A percentile compares a stretch with the other conserved stretches of the same genome.
These are phyloP conservation scores for Pollenia labialis DNA, from an alignment of 2,888 invertebrate species.

Conservation along the genomic window DNA sequence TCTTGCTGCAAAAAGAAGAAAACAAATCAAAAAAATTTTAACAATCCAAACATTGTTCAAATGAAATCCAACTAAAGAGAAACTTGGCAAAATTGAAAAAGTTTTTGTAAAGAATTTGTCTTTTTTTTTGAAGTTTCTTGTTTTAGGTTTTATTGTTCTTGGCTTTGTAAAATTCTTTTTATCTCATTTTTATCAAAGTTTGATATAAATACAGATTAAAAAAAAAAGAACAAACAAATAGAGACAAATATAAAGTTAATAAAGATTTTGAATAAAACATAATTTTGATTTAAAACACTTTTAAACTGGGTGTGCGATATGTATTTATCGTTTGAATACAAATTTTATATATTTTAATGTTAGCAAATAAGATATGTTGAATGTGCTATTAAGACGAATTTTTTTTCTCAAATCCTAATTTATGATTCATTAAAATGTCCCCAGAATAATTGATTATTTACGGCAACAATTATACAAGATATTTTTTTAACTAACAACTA, in stretches of 20 bases:
- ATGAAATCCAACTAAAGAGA: constrained; percentile 55
- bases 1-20: constrained; percentile 2
- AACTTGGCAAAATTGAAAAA: constrained; percentile 71
- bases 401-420: too few species aligned
- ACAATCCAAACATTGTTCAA: constrained; percentile 42
- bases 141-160: constrained; percentile 39
- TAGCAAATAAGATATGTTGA: too few species aligned
- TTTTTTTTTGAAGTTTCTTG: constrained; percentile 58
- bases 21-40: neutral
- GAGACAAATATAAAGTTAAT: constrained; percentile 24
- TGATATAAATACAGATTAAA: neutral
- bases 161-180: constrained; percentile 10
- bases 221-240: constrained; percentile 19
- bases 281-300: too few species aligned
- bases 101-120: constrained; percentile 68
- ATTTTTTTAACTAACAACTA: too few species aligned
- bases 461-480: too few species aligned
- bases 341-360: too few species aligned
- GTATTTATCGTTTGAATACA: too few species aligned
- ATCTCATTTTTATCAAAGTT: constrained; percentile 43
- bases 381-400: too few species aligned
- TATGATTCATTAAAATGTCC: too few species aligned
- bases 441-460: too few species aligned
- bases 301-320: too few species aligned
- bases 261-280: constrained; percentile 14